phyloP scores from a whole-genome alignment of 2,888 invertebrate species.

The Desoria tigrina region DNA sequence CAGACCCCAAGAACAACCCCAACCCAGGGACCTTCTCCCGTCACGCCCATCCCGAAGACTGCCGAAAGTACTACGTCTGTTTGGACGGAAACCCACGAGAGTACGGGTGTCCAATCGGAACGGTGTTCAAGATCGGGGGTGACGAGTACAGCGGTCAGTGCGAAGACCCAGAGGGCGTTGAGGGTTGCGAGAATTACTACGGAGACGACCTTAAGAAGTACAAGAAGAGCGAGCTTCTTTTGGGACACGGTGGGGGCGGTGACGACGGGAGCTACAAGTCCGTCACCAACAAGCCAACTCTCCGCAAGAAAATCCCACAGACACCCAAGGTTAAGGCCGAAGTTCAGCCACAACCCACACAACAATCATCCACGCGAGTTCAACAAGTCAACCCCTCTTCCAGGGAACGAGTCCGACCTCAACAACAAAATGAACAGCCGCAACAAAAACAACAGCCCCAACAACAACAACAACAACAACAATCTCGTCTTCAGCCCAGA shows the following conservation, averaged over 20 bases:
- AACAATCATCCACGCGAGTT: constrained; percentile 27
- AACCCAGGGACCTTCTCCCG: constrained; percentile 87
- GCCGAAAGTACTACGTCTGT: constrained; percentile 90
- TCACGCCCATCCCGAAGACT: constrained; percentile 77
- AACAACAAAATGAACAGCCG: constrained; percentile 21
- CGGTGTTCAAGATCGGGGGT: constrained; percentile 91
- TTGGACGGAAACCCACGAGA: constrained; percentile 86
- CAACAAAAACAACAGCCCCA: constrained; percentile 21
- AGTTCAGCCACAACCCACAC: constrained; percentile 31
- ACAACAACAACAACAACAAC: constrained; percentile 24
- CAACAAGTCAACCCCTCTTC: constrained; percentile 10
- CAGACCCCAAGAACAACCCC: constrained; percentile 77
- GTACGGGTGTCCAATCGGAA: constrained; percentile 93
- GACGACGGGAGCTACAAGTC: constrained; percentile 54
- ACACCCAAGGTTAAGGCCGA: constrained; percentile 33
- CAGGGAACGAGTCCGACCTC: constrained; percentile 33
- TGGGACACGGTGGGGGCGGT: constrained; percentile 74
- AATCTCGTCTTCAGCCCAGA: constrained; percentile 18
- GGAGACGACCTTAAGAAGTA: constrained; percentile 93
- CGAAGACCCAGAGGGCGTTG: constrained; percentile 86
- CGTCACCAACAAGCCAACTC: constrained; percentile 46
- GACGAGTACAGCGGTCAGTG: constrained; percentile 88
- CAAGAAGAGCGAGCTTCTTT: constrained; percentile 87
- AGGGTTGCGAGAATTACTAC: constrained; percentile 96
- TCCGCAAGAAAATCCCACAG: constrained; percentile 49